Base-by-base conservation (phyloP, 2,888 invertebrate genomes). In the Erynnis tages region DNA sequence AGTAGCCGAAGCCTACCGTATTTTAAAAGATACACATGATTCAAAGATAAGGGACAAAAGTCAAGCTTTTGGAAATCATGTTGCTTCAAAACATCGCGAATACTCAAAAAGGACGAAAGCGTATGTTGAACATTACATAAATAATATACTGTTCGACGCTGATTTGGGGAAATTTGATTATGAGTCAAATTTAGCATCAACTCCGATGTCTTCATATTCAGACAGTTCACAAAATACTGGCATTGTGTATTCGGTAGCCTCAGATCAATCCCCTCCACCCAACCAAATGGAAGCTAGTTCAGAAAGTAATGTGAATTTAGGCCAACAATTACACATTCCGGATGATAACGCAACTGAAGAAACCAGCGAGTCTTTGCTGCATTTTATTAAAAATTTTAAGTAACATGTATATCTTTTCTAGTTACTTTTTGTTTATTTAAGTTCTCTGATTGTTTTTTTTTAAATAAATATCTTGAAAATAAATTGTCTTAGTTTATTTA, bases 181-280 rank as follows among this genome's bases (percentile, higher is more conserved):
- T 53, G 55, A 54, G 55, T 40, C 53, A 57, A 57, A 46, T 46
- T 59, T 34, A 38, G 57, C 53, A 45, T 53, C 53, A 55, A 55
- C 48, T 54, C 54, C 54, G 54, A 53, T 56, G 56, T 56, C 54
- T 54, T 55, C 55, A 54, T 50, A 54, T 54, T 54, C 46, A 50
- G 44, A 54, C 49, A 49, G 38, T 50, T 50, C 54, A 50, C 37
- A 32, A 23, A 44, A 43, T 54, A 23, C 40, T 19, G 25, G 19
- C 19, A 53, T 11, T 19, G 14, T 21, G 21, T 5, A 21, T 21
- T 21, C 21, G 3, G 21, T 5, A 21, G 5, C 5, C 21, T 4
- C 21, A 21, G 21, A 21, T 21, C 21, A 21, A 21, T 21, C 21
- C 21, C 21, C 21, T 5, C 5, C 5, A 4, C 21, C 5, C 4